Base-by-base conservation (phyloP, 2,888 invertebrate genomes). In the Tethea ocularis region DNA sequence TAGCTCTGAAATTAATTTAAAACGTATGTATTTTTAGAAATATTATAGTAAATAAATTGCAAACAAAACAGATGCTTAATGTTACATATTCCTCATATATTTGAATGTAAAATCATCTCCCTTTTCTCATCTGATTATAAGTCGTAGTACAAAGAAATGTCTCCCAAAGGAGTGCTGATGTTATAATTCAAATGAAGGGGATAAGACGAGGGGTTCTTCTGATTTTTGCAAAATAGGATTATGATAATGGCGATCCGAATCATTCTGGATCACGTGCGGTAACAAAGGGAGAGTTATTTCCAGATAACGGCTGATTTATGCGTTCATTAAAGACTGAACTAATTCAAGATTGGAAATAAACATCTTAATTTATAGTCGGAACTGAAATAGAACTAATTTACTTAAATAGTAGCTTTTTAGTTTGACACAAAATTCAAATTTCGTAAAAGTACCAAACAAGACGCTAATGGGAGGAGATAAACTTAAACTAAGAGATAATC, bases 211-310 rank as follows among this genome's bases (percentile, higher is more conserved):
- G 83, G 83, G 74, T 62, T 71, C 69, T 71, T 75, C 78, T 78
- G 80, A 83, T 84, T 84, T 82, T 79, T 76, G 73, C 78, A 70
- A 75, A 80, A 82, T 71, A 69, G 77, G 83, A 83, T 86, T 86
- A 86, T 85, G 80, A 62, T 82, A 85, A 86, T 84, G 75, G 72
- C 61, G 77, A 74, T 71, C 76, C 66, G 59, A 72, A 76, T 77
- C 72, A 74, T 67, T 69, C 72, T 71, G 72, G 69, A 74, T 76
- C 80, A 75, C 78, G 80, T 78, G 78, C 75, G 66, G 63, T 66
- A 65, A 63, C 59, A 66, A 69, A 67, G 61, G 61, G 61, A 67
- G 64, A 62, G 64, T 64, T 57, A 68, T 65, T 69, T 59, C 67
- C 55, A 59, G 66, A 73, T 72, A 68, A 69, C 66, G 33, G 2